A percentile compares a stretch with the other conserved stretches of the same genome.
phyloP scores from a whole-genome alignment of 2,113 vertebrate genomes.

The Thunnus maccoyii region DNA sequence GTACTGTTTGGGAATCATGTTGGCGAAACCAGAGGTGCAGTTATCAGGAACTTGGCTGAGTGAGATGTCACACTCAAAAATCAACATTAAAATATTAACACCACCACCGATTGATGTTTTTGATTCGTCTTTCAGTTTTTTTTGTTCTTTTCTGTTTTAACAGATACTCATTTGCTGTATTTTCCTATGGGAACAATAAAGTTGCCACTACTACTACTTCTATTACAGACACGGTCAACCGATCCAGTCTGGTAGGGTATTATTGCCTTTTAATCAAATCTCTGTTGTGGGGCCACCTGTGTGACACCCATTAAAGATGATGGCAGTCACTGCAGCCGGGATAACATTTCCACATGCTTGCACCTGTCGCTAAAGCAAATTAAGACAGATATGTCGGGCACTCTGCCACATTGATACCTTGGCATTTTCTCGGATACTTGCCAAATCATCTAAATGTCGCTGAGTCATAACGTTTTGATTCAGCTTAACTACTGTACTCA shows the following conservation, averaged over 20 bases:
- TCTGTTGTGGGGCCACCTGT: constrained; percentile 62
- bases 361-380: constrained; percentile 71
- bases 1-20: neutral
- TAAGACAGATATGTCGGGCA: constrained; percentile 60
- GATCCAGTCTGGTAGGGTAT: constrained; percentile 24
- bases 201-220: neutral
- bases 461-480: constrained; percentile 42
- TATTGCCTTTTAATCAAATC: constrained; percentile 74
- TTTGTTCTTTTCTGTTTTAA: too few species aligned
- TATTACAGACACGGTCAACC: constrained; percentile 11
- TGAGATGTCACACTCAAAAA: constrained; percentile 5
- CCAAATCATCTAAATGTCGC: constrained; percentile 42
- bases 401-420: constrained; percentile 43
- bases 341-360: constrained; percentile 75
- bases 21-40: neutral
- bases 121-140: neutral
- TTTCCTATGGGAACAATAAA: neutral
- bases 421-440: constrained; percentile 55
- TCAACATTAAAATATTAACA: neutral
- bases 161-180: neutral
- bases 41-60: neutral
- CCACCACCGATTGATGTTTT: neutral
- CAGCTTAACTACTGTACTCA: constrained; percentile 10
- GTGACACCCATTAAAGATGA: constrained; percentile 74
- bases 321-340: constrained; percentile 51